Evolutionary conservation across 2,113 vertebrate species (phyloP), one percentile per base, ranked within the genome.

Genomic region (Aldabrachelys gigantea): DNA sequence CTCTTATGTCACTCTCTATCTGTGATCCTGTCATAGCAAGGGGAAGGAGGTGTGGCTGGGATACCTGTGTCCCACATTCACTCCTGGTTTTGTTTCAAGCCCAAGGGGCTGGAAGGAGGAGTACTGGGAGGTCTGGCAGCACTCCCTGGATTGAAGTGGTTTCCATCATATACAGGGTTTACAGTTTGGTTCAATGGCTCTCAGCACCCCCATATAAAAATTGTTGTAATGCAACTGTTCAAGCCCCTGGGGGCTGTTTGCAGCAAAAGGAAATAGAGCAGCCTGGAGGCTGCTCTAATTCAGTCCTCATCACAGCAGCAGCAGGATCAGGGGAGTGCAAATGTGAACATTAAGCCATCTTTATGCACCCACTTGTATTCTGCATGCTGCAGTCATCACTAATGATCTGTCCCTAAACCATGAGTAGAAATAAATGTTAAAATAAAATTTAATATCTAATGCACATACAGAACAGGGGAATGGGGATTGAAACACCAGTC

Each of bases 301-400:
- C 35, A 69, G 62, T 17, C 31, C 14, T 38, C 29, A 21, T 0
- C 0, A 54, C 13, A 1, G 3, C 0, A 1, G 79, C 52, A 0
- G 1, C 29, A 41, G 81, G 69, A 41, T 5, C 38, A 57, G 4
- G n/a, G 49, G n/a, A 1, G 4, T 22, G n/a, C 1, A 0, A 27
- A 38, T 1, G 13, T 8, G 53, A 24, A 17, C 31, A 27, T 53
- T 16, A 72, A 72, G 50, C 50, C 49, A 5, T 8, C 52, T 38
- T 90, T 79, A 1, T 25, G n/a, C 57, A 25, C 10, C 21, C 72
- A 59, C 13, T 76, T 80, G 41, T 0, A 0, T 54, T 17, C 44
- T 9, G 11, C 17, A 47, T 22, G 16, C 69, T 85, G n/a, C 3
- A 35, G 17, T 0, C 0, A 17, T 47, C 27, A 47, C 79, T 85